Conservation (phyloP, 2,888 invertebrate genomes). For the Ecliptopera silaceata region DNA sequence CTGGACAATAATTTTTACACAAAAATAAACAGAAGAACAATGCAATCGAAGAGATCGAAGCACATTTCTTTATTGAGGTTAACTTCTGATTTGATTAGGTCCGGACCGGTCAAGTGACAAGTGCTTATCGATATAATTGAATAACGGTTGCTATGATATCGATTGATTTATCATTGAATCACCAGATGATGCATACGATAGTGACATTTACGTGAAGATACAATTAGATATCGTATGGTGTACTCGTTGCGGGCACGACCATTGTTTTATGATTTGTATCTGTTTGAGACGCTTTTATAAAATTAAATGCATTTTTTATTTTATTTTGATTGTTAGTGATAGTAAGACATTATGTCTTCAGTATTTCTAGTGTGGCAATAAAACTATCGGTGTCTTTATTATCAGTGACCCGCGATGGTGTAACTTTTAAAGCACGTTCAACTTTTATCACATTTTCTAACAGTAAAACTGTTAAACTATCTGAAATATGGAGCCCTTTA, state of each 20-base stretch:
- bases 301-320: too few species aligned
- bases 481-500: constrained; percentile 9
- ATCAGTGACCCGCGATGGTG: constrained; percentile 6
- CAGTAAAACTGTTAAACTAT: constrained; percentile 8
- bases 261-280: too few species aligned
- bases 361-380: neutral
- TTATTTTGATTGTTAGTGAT: neutral
- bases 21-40: neutral
- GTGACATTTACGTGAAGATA: constrained; percentile 9
- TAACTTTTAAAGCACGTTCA: constrained; percentile 14
- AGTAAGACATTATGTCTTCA: neutral
- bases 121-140: constrained; percentile 64
- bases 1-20: neutral
- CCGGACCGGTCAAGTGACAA: constrained; percentile 71
- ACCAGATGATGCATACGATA: constrained; percentile 35
- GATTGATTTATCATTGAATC: constrained; percentile 57
- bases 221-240: neutral
- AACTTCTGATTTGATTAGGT: constrained; percentile 62
- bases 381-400: neutral
- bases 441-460: constrained; percentile 19
- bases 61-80: constrained; percentile 59
- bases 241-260: too few species aligned
- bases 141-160: constrained; percentile 61
- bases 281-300: too few species aligned
- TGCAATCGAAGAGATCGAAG: constrained; percentile 6